Conservation (phyloP, 53 echinoderm and acorn worm species). For the Holothuria leucospilota region DNA sequence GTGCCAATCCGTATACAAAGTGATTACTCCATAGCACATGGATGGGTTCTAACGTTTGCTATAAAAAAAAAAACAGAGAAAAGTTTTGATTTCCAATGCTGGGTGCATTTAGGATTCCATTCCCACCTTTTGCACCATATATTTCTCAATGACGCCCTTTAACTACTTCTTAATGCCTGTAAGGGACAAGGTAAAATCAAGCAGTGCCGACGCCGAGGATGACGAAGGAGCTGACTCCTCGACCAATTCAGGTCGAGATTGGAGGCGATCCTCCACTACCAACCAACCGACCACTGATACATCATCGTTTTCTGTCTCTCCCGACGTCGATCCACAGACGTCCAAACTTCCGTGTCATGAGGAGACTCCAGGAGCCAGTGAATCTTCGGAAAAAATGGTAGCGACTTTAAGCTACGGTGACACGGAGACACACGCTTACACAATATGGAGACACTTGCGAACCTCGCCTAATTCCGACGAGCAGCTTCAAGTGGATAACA, state of each 20-base stretch:
- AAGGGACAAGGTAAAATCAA: conserved; percentile 33
- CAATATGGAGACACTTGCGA: conserved; percentile 82
- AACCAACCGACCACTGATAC: conserved; percentile 44
- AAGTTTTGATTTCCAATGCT: not conserved
- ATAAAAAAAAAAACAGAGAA: too few species aligned
- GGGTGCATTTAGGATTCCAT: conserved; percentile 13
- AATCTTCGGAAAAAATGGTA: conserved; percentile 77
- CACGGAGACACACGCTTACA: conserved; percentile 83
- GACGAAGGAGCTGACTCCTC: conserved; percentile 43
- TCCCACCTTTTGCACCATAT: conserved; percentile 10
- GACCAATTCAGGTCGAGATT: conserved; percentile 27
- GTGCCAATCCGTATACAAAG: too few species aligned
- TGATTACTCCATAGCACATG: too few species aligned
- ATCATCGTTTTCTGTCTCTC: conserved; percentile 40
- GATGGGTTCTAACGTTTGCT: too few species aligned
- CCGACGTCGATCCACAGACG: conserved; percentile 39
- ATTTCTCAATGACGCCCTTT: conserved; percentile 31
- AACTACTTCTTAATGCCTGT: conserved; percentile 45
- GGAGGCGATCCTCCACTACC: conserved; percentile 32
- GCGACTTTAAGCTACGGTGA: conserved; percentile 81
- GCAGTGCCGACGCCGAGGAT: not conserved
- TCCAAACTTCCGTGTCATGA: conserved; percentile 54
- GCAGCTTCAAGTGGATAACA: conserved; percentile 70
- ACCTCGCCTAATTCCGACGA: conserved; percentile 79
- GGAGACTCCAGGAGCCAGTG: not conserved